Evolutionary conservation across 2,113 vertebrate species (phyloP), one percentile per base, ranked within the genome.

Genomic region (Pelodiscus sinensis): DNA sequence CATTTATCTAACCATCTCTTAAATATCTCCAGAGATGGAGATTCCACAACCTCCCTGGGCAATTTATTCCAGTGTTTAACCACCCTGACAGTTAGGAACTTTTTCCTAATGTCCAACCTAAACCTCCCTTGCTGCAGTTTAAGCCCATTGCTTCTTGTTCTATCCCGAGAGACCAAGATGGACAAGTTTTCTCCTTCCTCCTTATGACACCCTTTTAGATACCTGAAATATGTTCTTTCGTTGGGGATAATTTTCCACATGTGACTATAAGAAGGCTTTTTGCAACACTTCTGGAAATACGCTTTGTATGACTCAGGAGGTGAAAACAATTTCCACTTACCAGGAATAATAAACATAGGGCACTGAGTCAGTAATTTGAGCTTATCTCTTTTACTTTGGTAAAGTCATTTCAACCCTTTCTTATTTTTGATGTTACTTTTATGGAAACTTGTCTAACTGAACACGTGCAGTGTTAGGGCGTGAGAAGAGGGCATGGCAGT

Each of bases 241-340:
- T 79, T 60, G 79, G 65, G 90, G 54, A 82, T 56, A 18, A 38
- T n/a, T 88, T 79, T 81, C 85, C 56, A 79, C 54, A 24, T n/a
- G 87, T 88, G 81, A 93, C 86, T 60, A 78, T 2, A 38, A 92
- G 8, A 87, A 82, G 44, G 58, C 52, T 88, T 83, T 90, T 14
- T 56, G 54, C 31, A 68, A 68, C 86, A 86, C 38, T 44, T 24
- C 13, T 1, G 38, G 57, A 73, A 81, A 89, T 81, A 78, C 56
- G 85, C n/a, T 75, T 82, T 92, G 93, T 85, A 94, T 90, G 71
- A 91, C 83, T 88, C 68, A 82, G 52, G 84, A 44, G 51, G 91
- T 52, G 79, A 77, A 94, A 96, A 97, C 44, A 89, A 95, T 88
- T 92, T 71, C 82, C 83, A 18, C 6, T 65, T 68, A 79, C 9